phyloP scores from a whole-genome alignment of 2,888 invertebrate species.

The Caenorhabditis wallacei region DNA sequence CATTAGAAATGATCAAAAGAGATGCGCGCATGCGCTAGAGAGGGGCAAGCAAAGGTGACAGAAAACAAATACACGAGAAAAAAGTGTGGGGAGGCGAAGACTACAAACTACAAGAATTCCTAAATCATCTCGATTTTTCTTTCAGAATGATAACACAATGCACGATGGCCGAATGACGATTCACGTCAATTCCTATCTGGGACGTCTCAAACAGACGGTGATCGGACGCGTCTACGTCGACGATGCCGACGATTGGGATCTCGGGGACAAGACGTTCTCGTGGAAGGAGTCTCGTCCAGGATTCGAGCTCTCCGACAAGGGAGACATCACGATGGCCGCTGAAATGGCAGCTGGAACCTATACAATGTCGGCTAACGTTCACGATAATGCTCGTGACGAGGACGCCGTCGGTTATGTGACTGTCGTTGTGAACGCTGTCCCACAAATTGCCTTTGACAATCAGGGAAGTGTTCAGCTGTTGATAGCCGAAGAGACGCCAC shows the following conservation, averaged over 20 bases:
- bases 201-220: constrained; percentile 92
- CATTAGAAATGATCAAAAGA: constrained; percentile 24
- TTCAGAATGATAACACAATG: constrained; percentile 95
- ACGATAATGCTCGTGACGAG: constrained; percentile 91
- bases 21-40: constrained; percentile 7
- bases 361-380: constrained; percentile 79
- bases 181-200: constrained; percentile 96
- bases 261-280: constrained; percentile 93
- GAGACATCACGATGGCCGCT: constrained; percentile 91
- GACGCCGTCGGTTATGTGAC: constrained; percentile 97
- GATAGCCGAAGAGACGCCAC: constrained; percentile 72
- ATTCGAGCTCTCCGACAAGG: constrained; percentile 86
- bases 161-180: constrained; percentile 97
- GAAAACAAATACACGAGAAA: constrained; percentile 14
- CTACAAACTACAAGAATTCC: not conserved
- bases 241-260: constrained; percentile 98
- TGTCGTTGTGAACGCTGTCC: constrained; percentile 94
- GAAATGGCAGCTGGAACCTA: constrained; percentile 94
- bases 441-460: constrained; percentile 86
- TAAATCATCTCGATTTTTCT: no score
- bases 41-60: not conserved
- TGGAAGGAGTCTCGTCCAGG: constrained; percentile 88
- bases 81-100: not conserved
- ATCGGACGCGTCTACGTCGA: constrained; percentile 97
- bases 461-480: constrained; percentile 77